These are phyloP conservation scores for Eupithecia subumbrata DNA, from an alignment of 2,888 invertebrate genomes.

Conservation along the genomic window DNA sequence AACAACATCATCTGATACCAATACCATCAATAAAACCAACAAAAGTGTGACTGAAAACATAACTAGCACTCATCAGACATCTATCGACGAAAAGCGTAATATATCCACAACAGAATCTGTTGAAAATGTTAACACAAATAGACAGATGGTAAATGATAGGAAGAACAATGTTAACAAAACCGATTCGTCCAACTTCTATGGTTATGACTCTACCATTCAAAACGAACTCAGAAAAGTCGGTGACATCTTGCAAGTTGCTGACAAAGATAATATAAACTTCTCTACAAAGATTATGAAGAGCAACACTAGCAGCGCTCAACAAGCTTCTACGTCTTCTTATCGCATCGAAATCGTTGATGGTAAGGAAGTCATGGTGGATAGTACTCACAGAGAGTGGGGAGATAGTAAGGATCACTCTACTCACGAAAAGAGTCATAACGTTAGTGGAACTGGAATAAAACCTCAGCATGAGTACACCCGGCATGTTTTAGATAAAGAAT, in stretches of 20 bases:
- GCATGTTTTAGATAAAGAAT: conserved; percentile 81
- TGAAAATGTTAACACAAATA: conserved; percentile 52
- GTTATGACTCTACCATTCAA: conserved; percentile 75
- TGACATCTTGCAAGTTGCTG: conserved; percentile 70
- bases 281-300: conserved; percentile 82
- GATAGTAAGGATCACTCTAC: conserved; percentile 78
- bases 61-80: conserved; percentile 41
- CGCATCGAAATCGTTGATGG: conserved; percentile 86
- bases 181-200: conserved; percentile 78
- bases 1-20: conserved; percentile 43
- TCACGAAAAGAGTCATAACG: conserved; percentile 82
- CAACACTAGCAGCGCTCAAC: conserved; percentile 83
- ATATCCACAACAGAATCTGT: conserved; percentile 52
- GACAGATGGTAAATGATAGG: conserved; percentile 57
- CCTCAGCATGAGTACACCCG: conserved; percentile 84
- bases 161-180: conserved; percentile 67
- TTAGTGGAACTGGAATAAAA: conserved; percentile 81
- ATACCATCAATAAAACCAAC: conserved; percentile 24
- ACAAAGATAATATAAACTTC: conserved; percentile 71
- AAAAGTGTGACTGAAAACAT: conserved; percentile 44
- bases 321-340: conserved; percentile 86
- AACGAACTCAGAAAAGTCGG: conserved; percentile 76
- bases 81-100: conserved; percentile 42
- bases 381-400: conserved; percentile 84
- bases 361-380: conserved; percentile 84